Conservation (phyloP, 1,140 invertebrate genomes). For the Halesus radiatus region DNA sequence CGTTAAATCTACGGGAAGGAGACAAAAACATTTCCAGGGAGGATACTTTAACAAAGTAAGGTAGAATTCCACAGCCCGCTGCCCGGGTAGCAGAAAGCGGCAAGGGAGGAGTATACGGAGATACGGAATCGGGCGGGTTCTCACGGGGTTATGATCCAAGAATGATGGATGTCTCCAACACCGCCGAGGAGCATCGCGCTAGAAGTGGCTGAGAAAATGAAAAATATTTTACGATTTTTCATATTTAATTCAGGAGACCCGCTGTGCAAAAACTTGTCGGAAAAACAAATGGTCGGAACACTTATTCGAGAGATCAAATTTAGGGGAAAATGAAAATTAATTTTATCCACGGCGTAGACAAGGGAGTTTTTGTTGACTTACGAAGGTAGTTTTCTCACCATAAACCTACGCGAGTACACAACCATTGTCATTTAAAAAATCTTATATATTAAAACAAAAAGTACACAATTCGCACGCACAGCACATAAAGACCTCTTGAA, state of each 20-base stretch:
- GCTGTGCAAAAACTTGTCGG: background rate
- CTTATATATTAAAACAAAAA: no score
- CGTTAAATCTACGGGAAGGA: background rate
- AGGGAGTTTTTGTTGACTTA: no score
- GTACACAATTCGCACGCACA: no score
- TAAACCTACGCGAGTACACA: no score
- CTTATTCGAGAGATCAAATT: no score
- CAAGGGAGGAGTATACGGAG: no score
- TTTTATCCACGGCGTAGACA: no score
- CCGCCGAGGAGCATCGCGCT: slow-evolving; percentile 1
- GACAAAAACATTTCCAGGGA: slow-evolving; percentile 10
- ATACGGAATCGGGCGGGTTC: no score
- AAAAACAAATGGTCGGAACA: background rate
- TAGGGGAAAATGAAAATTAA: no score
- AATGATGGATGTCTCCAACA: slow-evolving; percentile 35
- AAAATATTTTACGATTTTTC: slow-evolving; percentile 34
- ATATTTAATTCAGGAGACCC: slow-evolving; percentile 16
- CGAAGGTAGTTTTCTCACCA: no score
- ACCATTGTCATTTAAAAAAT: no score
- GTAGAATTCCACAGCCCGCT: background rate
- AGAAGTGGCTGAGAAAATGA: slow-evolving; percentile 6
- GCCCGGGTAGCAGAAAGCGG: background rate
- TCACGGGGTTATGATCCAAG: slow-evolving; percentile 33
- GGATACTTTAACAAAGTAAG: slow-evolving; percentile 38
- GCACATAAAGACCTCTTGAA: no score